phyloP scores from a whole-genome alignment of 2,797 vertebrate genomes.

The Myotis myotis region DNA sequence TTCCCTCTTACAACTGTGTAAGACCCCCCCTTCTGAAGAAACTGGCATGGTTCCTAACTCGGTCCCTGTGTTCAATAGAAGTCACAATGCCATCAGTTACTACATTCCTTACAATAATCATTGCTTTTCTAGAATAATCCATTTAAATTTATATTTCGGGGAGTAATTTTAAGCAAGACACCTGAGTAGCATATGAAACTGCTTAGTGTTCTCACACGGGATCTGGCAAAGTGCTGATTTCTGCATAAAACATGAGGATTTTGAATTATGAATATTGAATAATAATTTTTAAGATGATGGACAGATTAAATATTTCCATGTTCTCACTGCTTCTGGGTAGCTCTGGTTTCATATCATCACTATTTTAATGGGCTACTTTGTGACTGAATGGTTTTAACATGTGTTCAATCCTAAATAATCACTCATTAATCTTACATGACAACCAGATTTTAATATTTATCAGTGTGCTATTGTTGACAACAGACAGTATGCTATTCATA shows the following conservation, averaged over 20 bases:
- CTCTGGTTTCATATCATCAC: not conserved
- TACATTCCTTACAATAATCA: not conserved
- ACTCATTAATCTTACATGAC: slow-evolving; percentile 61
- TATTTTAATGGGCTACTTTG: slow-evolving; percentile 14
- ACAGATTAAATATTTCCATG: slow-evolving; percentile 48
- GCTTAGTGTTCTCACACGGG: not conserved
- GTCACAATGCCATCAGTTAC: not conserved
- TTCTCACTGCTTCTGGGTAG: slow-evolving; percentile 46
- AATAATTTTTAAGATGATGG: slow-evolving; percentile 47
- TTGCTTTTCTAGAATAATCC: slow-evolving; percentile 14
- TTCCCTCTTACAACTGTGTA: not conserved
- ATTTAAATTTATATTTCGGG: not conserved
- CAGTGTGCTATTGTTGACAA: slow-evolving; percentile 14
- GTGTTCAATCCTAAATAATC: slow-evolving; percentile 44
- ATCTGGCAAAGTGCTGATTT: slow-evolving; percentile 1
- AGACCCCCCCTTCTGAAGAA: not conserved
- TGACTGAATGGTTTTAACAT: slow-evolving; percentile 5
- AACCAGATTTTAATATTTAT: slow-evolving; percentile 58
- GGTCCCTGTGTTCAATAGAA: not conserved
- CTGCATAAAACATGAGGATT: slow-evolving; percentile 58
- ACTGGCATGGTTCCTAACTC: not conserved
- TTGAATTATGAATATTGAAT: slow-evolving; percentile 43
- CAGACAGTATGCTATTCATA: slow-evolving; percentile 1
- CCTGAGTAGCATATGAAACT: slow-evolving; percentile 14
- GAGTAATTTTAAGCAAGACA: slow-evolving; percentile 18